Evolutionary conservation across 2,113 vertebrate species (phyloP), one percentile per base, ranked within the genome.

Genomic region (Charina bottae): DNA sequence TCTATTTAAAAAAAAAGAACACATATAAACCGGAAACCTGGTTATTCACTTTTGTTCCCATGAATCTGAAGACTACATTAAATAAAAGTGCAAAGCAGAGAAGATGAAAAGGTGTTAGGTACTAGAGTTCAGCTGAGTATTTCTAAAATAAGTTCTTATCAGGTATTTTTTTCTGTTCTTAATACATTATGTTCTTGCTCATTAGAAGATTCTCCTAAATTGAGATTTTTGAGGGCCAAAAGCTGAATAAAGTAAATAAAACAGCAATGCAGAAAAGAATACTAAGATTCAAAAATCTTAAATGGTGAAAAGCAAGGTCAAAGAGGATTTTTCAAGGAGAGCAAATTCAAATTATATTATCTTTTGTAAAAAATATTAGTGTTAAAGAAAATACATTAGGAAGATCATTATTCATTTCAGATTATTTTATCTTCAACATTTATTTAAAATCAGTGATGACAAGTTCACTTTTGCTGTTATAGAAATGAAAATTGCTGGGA

Each of bases 1-100:
- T 95, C 99, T 99, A 96, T 83, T 2, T 93, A 95, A 96, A 97
- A 95, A 86, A 54, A 56, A 10, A 68, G 21, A 13, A 68, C 37
- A n/a, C 58, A 90, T 6, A 33, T 3, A 96, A 33, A 92, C 42
- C 53, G 56, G 26, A 15, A 58, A 33, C 23, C 0, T 46, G 78
- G 33, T 54, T 0, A 68, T 88, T 90, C 46, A 8, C 12, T 93
- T 95, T 93, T 92, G n/a, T 87, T 83, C 7, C 62, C 93, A 90
- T 37, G 54, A 62, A 68, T 87, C 1, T 91, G 60, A 78, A 72
- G 23, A 68, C 12, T 60, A 83, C 37, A 46, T 83, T 13, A 64
- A 85, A 89, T 84, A 58, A 64, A 64, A 89, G 9, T 54, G 1
- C n/a, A 64, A 54, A 89, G 26, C 17, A 37, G 4, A 23, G n/a